Evolutionary conservation across 2,888 invertebrate species (phyloP), one percentile per base, ranked within the genome.

Genomic region (Dione juno): DNA sequence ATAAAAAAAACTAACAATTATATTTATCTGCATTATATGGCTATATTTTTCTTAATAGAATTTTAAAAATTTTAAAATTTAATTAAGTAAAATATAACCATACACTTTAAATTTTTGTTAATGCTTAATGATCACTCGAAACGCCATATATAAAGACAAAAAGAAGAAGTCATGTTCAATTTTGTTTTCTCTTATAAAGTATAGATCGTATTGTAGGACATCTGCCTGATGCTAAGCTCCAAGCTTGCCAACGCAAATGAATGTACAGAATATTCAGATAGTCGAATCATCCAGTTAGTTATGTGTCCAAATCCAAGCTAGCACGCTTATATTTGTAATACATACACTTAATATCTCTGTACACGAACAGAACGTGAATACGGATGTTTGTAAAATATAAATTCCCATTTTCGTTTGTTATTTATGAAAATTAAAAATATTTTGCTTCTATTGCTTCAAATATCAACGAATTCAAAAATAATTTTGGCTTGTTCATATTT

Each of bases 301-400:
- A 54, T 19, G 57, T 16, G 11, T 40, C 57, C 3, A 11, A 50
- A 50, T 10, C 50, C 19, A 10, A 16, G 5, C 16, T 16, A 16
- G 16, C 16, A 40, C 1, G 57, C 11, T 57, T 57, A 40, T 37
- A 57, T 40, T 57, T 57, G 57, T 57, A 57, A 40, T 57, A 57
- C 40, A 11, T 11, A 7, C 16, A 37, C 13, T 37, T 40, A 37
- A 57, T 40, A 16, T 16, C 16, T 54, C 5, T 40, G 16, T 37
- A 16, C 50, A 16, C n/a, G 37, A 54, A 16, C 37, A 5, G n/a
- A 54, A 35, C 14, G 54, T n/a, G 37, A n/a, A 54, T 16, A 11
- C 6, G 5, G 37, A 10, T n/a, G 54, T 7, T 0, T 16, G 5
- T 54, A n/a, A n/a, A 11, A 11, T 0, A 16, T 11, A 50, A 50